Evolutionary conservation across 2,113 vertebrate genomes (phyloP).

Genomic region (Nothobranchius kuhntae): DNA sequence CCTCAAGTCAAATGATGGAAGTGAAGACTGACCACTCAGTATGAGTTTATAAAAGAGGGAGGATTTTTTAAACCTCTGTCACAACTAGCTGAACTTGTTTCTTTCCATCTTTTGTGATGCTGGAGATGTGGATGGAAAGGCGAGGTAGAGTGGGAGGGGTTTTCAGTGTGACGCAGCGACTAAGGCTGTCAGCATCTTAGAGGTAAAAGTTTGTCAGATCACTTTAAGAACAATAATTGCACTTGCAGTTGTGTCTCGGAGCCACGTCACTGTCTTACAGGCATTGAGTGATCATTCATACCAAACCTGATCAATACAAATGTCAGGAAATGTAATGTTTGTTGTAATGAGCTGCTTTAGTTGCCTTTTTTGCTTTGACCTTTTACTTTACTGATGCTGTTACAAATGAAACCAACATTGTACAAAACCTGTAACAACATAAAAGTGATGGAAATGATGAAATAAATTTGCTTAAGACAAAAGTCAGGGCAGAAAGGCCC

Average conservation of each 20-base stretch:
- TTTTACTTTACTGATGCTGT: too few relatives aligned
- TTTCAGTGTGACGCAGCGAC: not conserved
- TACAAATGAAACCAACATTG: too few relatives aligned
- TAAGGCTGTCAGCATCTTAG: not conserved
- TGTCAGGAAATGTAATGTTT: not conserved
- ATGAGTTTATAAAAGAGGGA: not conserved
- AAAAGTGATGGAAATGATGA: too few relatives aligned
- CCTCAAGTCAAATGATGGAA: not conserved
- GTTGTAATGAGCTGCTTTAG: not conserved
- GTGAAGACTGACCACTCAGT: not conserved
- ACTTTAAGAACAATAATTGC: not conserved
- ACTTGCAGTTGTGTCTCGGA: not conserved
- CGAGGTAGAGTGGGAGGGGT: not conserved
- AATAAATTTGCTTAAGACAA: not conserved
- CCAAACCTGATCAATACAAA: not conserved
- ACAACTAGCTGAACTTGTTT: constrained; percentile 51
- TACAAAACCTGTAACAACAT: too few relatives aligned
- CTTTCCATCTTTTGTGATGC: not conserved
- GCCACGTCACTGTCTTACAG: not conserved
- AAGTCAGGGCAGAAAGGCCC: not conserved
- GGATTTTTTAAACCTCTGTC: constrained; percentile 15
- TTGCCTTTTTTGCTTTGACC: not conserved
- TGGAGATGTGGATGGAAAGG: not conserved
- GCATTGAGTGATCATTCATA: not conserved
- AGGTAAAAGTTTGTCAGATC: not conserved